Base-by-base conservation (phyloP, 2,113 vertebrate species). In the Zosterops hypoxanthus region DNA sequence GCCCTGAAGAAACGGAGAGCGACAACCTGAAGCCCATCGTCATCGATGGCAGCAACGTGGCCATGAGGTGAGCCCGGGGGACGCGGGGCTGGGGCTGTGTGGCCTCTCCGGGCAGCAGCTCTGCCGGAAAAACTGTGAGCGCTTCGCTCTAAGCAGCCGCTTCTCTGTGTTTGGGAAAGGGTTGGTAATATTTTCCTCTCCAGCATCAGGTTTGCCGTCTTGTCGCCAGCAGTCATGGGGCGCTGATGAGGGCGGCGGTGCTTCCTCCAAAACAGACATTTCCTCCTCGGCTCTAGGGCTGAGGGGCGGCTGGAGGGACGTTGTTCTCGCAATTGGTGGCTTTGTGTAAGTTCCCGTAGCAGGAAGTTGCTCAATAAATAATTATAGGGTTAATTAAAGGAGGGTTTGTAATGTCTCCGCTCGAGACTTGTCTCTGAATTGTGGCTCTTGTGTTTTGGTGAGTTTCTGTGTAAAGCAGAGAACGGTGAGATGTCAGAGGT, bases 21-120 rank as follows among this genome's bases (percentile, higher is more conserved):
- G 90, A 95, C 15, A 98, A 98, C 70, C 88, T 99, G 91, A 98
- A 98, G 70, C 98, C 99, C 3, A 90, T 99, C 47, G 99, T 99
- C 18, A 99, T 99, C 50, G 99, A 99, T 6, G 99, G 99, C 53
- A 99, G 99, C 98, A 99, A 99, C 21, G 99, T 99, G 85, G 99
- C 99, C 86, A 99, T 99, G 99, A 99, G 99, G 99, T 99, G 96
- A 6, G 95, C 87, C 15, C 9, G 24, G 80, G 64, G 24, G 81
- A 46, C 3, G 41, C 5, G 26, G 65, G 34, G 59, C 64, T 33
- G 33, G 39, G 39, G 39, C 39, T 39, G 4, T 50, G 21, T 2
- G 65, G 3, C 4, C 50, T 2, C 50, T 2, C 25, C 2, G 28
- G 13, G 5, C 3, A 0, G 3, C 47, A 18, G 78, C 41, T 3